These are phyloP conservation scores for Atta colombica DNA, from an alignment of 1,140 invertebrate species.

Conservation along the genomic window DNA sequence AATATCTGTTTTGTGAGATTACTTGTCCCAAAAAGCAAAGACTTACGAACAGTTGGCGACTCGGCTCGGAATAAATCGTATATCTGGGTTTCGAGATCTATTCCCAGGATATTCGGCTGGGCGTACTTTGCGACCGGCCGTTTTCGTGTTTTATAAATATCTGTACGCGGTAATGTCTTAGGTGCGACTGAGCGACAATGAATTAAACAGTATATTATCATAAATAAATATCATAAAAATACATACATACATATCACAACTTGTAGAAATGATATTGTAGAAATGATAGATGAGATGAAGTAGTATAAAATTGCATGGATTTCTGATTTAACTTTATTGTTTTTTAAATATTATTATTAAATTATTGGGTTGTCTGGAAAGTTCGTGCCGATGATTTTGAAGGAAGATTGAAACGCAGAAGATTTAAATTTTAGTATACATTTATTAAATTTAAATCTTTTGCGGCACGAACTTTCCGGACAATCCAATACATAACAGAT, in stretches of 20 bases:
- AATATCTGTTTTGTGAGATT: not conserved
- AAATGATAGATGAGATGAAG: not conserved
- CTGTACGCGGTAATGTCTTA: slow-evolving; percentile 65
- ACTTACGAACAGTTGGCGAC: slow-evolving; percentile 67
- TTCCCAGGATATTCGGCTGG: slow-evolving; percentile 80
- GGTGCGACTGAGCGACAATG: slow-evolving; percentile 67
- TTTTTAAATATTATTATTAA: slow-evolving; percentile 4
- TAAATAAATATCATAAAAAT: slow-evolving; percentile 75
- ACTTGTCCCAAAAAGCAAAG: slow-evolving; percentile 50
- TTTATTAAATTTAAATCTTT: too few relatives aligned
- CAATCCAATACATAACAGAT: too few relatives aligned
- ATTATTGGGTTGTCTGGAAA: not conserved
- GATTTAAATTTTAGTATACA: too few relatives aligned
- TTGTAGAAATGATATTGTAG: not conserved
- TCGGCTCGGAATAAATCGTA: slow-evolving; percentile 81
- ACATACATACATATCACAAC: not conserved
- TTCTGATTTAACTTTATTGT: not conserved
- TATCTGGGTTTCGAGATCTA: slow-evolving; percentile 81
- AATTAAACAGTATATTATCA: slow-evolving; percentile 74
- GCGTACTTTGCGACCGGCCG: slow-evolving; percentile 62
- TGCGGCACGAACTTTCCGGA: too few relatives aligned
- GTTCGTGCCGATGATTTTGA: too few relatives aligned
- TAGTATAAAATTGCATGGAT: not conserved
- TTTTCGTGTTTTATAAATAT: slow-evolving; percentile 81
- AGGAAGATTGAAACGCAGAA: too few relatives aligned